A percentile compares a stretch with the other conserved stretches of the same genome.
These are phyloP conservation scores for Acleris cristana DNA, from an alignment of 2,888 invertebrate species.

Conservation along the genomic window DNA sequence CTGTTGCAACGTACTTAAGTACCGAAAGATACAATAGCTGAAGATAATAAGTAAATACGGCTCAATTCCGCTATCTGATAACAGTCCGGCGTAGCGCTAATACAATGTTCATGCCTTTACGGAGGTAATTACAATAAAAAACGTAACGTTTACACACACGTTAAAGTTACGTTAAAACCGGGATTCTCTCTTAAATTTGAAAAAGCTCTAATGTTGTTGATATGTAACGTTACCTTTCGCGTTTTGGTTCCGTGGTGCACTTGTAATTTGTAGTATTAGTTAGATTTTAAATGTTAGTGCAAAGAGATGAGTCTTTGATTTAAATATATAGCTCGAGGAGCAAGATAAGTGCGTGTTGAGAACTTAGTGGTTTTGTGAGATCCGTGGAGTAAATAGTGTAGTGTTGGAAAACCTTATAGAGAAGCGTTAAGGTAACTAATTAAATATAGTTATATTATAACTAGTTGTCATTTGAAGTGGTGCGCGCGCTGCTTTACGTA, in stretches of 20 bases:
- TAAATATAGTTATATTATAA: too few relatives aligned
- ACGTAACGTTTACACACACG: constrained; percentile 15
- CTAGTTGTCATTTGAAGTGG: too few relatives aligned
- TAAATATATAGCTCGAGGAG: too few relatives aligned
- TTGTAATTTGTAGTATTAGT: too few relatives aligned
- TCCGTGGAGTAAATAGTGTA: not conserved
- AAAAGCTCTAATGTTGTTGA: too few relatives aligned
- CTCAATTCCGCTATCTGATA: constrained; percentile 34
- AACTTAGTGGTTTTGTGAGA: constrained; percentile 6
- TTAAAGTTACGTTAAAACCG: not conserved
- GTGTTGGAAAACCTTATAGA: not conserved
- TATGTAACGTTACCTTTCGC: not conserved
- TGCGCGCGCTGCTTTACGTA: too few relatives aligned
- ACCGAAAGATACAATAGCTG: constrained; percentile 34
- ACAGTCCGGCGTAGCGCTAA: constrained; percentile 17
- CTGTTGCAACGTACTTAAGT: constrained; percentile 34
- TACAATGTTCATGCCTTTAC: constrained; percentile 19
- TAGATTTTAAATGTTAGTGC: too few relatives aligned
- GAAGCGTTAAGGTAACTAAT: too few relatives aligned
- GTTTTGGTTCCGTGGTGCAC: not conserved
- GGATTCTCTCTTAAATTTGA: not conserved
- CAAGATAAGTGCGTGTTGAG: not conserved
- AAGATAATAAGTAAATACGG: constrained; percentile 34
- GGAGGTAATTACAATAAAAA: constrained; percentile 17
- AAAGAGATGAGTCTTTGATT: too few relatives aligned